Base-by-base conservation (phyloP, 92 coral and sea anemone genomes). In the Micromussa lordhowensis region DNA sequence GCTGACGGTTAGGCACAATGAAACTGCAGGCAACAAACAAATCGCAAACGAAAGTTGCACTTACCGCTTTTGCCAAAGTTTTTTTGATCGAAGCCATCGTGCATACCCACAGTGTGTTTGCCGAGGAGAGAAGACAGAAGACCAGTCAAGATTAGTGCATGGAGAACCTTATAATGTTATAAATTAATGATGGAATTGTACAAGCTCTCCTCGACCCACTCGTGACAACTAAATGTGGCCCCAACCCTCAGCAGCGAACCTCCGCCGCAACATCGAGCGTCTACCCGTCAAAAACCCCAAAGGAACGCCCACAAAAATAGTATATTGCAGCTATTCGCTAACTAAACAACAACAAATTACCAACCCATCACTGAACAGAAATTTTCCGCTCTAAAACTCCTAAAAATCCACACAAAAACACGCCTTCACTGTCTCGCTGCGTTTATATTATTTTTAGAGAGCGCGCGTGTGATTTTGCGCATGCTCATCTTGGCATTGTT, bases 391-490 rank as follows among this genome's bases (percentile, higher is more conserved):
- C 86, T 78, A 80, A 68, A 55, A 77, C 59, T 53, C 80, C 80
- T 75, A 49, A 70, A 68, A 87, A 38, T 87, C 81, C 66, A 70
- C 87, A 87, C 83, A 89, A 89, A 80, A 87, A 89, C 92, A 93
- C 95, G 91, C 95, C 95, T 93, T 87, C 82, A 78, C 58, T 87
- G 64, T 17, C 73, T 90, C 77, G 12, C 64, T 44, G 51, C 8
- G 29, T 51, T 77, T 44, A 8, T 44, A 44, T 83, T 86, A 82
- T 89, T 92, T 92, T 61, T 44, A 64, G 49, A 15, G 30, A 63
- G 82, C 88, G 89, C 93, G 95, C 88, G 93, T 78, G 85, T 78
- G 80, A 77, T 35, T 15, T 13, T 90, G 72, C 95, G 95, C 95
- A 92, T 90, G 95, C 95, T 89, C 82, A 88, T 17, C 28, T 26